These are phyloP conservation scores for Vollenhovia emeryi DNA, from an alignment of 1,140 invertebrate genomes.

Conservation along the genomic window DNA sequence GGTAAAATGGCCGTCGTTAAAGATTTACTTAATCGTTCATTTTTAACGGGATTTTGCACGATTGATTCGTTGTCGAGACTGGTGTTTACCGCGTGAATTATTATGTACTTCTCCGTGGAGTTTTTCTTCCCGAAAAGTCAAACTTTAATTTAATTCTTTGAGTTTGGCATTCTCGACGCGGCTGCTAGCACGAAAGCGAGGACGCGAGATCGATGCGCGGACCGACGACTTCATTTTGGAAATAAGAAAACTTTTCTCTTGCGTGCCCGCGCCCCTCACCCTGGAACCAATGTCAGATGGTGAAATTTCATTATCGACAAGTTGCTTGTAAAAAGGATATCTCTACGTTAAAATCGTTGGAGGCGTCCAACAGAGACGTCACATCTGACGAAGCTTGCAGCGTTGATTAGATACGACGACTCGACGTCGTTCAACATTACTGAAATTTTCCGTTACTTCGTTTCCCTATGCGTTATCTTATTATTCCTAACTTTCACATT, in stretches of 20 bases:
- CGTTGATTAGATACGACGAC: background rate
- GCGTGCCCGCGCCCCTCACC: background rate
- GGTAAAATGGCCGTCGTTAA: background rate
- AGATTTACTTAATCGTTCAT: slow-evolving; percentile 21
- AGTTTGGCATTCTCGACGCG: slow-evolving; percentile 53
- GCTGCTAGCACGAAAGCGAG: background rate
- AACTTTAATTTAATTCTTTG: slow-evolving; percentile 70
- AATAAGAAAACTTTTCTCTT: slow-evolving; percentile 69
- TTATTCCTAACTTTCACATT: background rate
- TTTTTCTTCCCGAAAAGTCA: slow-evolving; percentile 24
- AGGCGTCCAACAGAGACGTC: background rate
- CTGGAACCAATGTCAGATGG: slow-evolving; percentile 49
- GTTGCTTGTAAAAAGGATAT: slow-evolving; percentile 38
- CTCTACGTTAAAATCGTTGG: slow-evolving; percentile 17
- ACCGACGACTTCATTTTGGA: slow-evolving; percentile 67
- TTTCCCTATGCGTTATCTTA: background rate
- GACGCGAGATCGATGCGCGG: slow-evolving; percentile 57
- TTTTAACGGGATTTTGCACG: background rate
- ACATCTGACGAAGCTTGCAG: background rate
- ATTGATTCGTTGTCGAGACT: slow-evolving; percentile 32
- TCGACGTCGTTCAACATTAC: background rate
- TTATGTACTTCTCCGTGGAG: slow-evolving; percentile 26
- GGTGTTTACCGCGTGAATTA: slow-evolving; percentile 43
- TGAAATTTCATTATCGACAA: slow-evolving; percentile 66
- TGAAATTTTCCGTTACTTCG: background rate